Conservation (phyloP, 2,888 invertebrate species). For the Phyllotreta striolata region DNA sequence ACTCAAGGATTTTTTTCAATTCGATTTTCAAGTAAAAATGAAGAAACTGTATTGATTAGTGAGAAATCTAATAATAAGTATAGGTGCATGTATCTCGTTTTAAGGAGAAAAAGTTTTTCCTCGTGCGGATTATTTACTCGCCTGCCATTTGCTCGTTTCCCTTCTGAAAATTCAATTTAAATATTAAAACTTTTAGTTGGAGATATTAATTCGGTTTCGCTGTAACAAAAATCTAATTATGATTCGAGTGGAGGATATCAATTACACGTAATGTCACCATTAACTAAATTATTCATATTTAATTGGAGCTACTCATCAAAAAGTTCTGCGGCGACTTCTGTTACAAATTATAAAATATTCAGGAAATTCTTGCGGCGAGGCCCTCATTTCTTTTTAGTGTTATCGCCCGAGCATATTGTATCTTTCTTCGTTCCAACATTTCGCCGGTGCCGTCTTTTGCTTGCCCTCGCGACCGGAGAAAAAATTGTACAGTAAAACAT, state of each 20-base stretch:
- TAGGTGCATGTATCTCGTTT: too few relatives aligned
- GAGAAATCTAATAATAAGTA: too few relatives aligned
- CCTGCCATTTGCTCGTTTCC: conserved; percentile 18
- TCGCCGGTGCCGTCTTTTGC: conserved; percentile 9
- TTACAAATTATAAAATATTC: conserved; percentile 62
- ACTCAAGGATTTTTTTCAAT: too few relatives aligned
- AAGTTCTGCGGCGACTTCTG: conserved; percentile 60
- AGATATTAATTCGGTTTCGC: conserved; percentile 43
- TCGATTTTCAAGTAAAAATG: too few relatives aligned
- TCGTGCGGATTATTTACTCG: conserved; percentile 14
- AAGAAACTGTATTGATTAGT: too few relatives aligned
- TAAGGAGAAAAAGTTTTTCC: conserved; percentile 2
- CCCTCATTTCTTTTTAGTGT: conserved; percentile 62
- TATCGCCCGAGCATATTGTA: conserved; percentile 58
- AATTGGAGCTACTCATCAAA: conserved; percentile 61
- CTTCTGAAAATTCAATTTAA: conserved; percentile 39
- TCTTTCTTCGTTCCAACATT: conserved; percentile 42
- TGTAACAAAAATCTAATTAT: conserved; percentile 54
- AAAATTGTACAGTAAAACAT: conserved; percentile 4
- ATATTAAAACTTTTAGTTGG: conserved; percentile 43
- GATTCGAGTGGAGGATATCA: conserved; percentile 56
- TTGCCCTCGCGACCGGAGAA: conserved; percentile 5
- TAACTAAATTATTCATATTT: conserved; percentile 62
- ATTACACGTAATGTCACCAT: conserved; percentile 60
- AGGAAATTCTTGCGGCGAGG: conserved; percentile 56